phyloP scores from a whole-genome alignment of 2,797 vertebrate species.

The Macrochelys suwanniensis region DNA sequence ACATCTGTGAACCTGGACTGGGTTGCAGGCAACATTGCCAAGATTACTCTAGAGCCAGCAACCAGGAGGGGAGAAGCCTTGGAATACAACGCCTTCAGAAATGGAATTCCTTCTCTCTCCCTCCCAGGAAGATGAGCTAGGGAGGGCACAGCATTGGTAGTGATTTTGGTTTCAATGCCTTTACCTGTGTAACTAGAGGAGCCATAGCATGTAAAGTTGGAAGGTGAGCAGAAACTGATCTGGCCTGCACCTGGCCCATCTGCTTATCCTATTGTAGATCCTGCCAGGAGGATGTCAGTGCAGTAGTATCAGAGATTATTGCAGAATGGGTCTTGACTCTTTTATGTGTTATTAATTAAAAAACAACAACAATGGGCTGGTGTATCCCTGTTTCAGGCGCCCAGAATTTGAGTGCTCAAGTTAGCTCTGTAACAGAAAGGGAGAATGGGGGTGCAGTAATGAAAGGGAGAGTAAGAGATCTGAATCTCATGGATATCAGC shows the following conservation, averaged over 20 bases:
- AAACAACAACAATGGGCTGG: not conserved
- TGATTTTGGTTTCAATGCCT: not conserved
- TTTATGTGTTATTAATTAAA: not conserved
- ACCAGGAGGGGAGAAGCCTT: not conserved
- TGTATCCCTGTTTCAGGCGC: not conserved
- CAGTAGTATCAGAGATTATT: not conserved
- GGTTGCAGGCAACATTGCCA: not conserved
- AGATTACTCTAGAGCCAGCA: not conserved
- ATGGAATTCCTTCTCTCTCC: not conserved
- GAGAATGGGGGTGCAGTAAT: not conserved
- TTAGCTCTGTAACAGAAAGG: not conserved
- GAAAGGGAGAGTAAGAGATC: not conserved
- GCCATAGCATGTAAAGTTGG: not conserved
- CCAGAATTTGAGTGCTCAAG: not conserved
- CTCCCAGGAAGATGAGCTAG: not conserved
- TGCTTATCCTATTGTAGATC: not conserved
- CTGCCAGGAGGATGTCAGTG: not conserved
- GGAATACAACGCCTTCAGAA: not conserved
- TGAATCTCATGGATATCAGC: not conserved
- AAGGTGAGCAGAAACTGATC: not conserved
- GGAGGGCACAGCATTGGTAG: not conserved
- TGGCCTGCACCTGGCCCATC: not conserved
- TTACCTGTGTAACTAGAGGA: not conserved
- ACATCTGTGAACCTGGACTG: not conserved
- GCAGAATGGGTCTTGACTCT: not conserved